A percentile compares a stretch with the other conserved stretches of the same genome.
Conservation (phyloP, 2,888 invertebrate genomes). For the Stenurella melanura region DNA sequence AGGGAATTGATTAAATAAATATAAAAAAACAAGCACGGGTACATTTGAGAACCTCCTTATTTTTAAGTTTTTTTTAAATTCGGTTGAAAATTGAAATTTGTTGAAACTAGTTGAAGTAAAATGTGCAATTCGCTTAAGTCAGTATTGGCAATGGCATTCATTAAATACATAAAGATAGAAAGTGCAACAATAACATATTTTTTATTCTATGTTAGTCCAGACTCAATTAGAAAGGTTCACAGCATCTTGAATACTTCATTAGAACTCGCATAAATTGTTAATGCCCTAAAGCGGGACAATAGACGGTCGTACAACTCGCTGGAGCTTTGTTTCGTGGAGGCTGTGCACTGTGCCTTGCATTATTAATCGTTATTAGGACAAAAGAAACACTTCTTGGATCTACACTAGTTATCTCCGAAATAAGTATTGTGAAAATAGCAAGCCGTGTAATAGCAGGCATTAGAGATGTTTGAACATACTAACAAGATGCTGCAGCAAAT, state of each 20-base stretch:
- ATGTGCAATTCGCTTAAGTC: too few relatives aligned
- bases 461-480: not conserved
- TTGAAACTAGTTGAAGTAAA: too few relatives aligned
- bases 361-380: conserved; percentile 57
- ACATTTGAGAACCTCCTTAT: too few relatives aligned
- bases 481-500: not conserved
- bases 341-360: conserved; percentile 55
- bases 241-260: conserved; percentile 55
- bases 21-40: too few relatives aligned
- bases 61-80: too few relatives aligned
- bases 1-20: too few relatives aligned
- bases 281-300: conserved; percentile 52
- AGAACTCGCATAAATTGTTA: conserved; percentile 54
- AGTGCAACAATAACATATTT: conserved; percentile 32
- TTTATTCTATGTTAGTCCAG: conserved; percentile 49
- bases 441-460: conserved; percentile 11
- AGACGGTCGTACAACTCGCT: conserved; percentile 51
- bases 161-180: not conserved
- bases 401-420: conserved; percentile 40
- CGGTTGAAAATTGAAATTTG: too few relatives aligned
- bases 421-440: conserved; percentile 18
- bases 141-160: not conserved
- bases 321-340: conserved; percentile 52
- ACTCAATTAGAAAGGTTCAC: conserved; percentile 54
- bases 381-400: conserved; percentile 51